These are phyloP conservation scores for Aldrovandia affinis DNA, from an alignment of 2,797 vertebrate species.

Conservation along the genomic window DNA sequence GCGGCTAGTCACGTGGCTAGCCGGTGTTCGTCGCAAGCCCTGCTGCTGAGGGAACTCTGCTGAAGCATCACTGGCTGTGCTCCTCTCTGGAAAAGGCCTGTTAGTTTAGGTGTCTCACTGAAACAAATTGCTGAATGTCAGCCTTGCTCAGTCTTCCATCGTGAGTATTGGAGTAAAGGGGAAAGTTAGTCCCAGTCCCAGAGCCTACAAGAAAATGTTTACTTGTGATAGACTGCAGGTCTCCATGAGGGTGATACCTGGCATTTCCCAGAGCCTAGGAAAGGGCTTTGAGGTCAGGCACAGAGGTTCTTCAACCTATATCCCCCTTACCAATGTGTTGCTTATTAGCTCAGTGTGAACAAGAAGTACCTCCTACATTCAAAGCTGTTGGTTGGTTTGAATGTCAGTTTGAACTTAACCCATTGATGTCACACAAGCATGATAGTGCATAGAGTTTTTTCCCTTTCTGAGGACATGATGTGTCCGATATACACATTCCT, in stretches of 20 bases:
- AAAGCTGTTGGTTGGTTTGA: no score
- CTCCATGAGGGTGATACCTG: neutral
- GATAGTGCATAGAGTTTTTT: neutral
- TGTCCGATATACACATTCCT: neutral
- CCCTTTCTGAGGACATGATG: neutral
- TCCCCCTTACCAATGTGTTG: no score
- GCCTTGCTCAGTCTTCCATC: no score
- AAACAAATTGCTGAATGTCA: neutral
- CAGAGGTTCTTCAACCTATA: no score
- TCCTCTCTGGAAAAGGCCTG: neutral
- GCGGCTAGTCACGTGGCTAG: no score
- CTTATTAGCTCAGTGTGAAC: no score
- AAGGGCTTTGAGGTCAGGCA: neutral
- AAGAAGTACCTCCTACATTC: no score
- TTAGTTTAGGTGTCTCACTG: neutral
- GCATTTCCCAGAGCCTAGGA: neutral
- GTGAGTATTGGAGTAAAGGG: neutral
- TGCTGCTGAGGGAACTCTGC: no score
- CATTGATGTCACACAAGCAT: no score
- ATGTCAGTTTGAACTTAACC: no score
- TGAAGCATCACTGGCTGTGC: no score
- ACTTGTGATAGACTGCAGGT: neutral
- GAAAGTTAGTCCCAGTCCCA: neutral
- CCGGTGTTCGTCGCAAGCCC: no score
- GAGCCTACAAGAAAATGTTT: neutral